Evolutionary conservation across 1,140 invertebrate genomes (phyloP), one percentile per base, ranked within the genome.

Genomic region (Camponotus vicinus): DNA sequence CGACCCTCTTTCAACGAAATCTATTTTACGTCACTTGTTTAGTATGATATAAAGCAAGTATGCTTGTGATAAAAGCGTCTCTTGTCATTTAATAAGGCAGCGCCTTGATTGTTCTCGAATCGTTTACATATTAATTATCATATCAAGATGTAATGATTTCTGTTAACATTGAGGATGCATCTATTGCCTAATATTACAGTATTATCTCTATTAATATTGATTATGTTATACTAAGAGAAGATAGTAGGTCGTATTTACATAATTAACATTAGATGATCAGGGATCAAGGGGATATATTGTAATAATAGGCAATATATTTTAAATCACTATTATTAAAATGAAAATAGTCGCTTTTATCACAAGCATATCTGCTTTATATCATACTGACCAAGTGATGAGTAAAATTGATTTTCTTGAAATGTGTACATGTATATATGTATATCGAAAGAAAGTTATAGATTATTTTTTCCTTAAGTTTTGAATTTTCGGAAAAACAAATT

Each of bases 1-100:
- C 88, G 88, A 84, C 13, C 85, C 88, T 84, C 57, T 73, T 89
- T 85, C 64, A 32, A 11, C 40, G 71, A 88, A 86, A 71, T 67
- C 32, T 45, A n/a, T 8, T 42, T 55, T 67, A 13, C 9, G 27
- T 70, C n/a, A 18, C 15, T 52, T 52, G 15, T 4, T 52, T 15
- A 32, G 18, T 15, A 21, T 15, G n/a, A 69, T 40, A 59, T 79
- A 40, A 69, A 34, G n/a, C 3, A 34, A 4, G 18, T 9, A 45
- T 18, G 37, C 6, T 52, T 18, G 40, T 8, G 13, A 27, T n/a
- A 6, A 18, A 18, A 55, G 27, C 32, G 27, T 55, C 15, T 34
- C 37, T 37, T 73, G 34, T 7, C 52, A 42, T 42, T 40, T 70
- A 42, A 61, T 15, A 37, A 21, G 6, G 8, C 34, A 40, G 21